Conservation (phyloP, 2,113 vertebrate genomes). For the Saguinus midas region DNA sequence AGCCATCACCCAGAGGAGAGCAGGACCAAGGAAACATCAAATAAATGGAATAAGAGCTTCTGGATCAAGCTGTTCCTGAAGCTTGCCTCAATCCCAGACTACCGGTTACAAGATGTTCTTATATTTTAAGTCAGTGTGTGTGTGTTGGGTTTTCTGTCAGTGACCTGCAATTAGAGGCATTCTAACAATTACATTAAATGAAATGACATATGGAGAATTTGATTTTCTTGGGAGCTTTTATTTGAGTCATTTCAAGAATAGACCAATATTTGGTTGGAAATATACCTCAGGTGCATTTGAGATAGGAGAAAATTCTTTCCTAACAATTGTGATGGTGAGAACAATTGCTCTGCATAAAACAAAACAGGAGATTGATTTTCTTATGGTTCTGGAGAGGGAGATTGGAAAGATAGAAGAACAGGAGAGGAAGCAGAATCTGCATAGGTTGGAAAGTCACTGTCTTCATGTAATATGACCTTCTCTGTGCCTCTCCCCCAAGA, state of each 20-base stretch:
- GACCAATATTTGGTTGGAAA: not conserved
- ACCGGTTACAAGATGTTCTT: not conserved
- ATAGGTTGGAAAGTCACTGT: not conserved
- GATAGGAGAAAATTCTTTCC: not conserved
- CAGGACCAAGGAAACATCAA: not conserved
- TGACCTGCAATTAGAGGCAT: not conserved
- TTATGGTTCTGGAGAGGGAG: not conserved
- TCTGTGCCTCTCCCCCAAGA: not conserved
- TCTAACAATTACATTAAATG: not conserved
- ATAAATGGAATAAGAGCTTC: not conserved
- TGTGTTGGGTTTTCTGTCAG: not conserved
- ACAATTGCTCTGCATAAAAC: not conserved
- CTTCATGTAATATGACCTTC: too few relatives aligned
- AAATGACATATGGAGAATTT: not conserved
- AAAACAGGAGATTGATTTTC: not conserved
- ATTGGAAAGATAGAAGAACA: not conserved
- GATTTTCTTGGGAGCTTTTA: not conserved
- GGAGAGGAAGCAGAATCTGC: not conserved
- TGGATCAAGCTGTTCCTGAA: not conserved
- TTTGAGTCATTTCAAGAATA: not conserved
- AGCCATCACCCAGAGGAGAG: too few relatives aligned
- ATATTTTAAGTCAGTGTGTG: not conserved
- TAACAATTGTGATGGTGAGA: not conserved
- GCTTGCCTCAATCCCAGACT: not conserved
- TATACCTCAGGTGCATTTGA: not conserved